Evolutionary conservation across 2,113 vertebrate genomes (phyloP), one percentile per base, ranked within the genome.

Genomic region (Cranoglanis bouderius): DNA sequence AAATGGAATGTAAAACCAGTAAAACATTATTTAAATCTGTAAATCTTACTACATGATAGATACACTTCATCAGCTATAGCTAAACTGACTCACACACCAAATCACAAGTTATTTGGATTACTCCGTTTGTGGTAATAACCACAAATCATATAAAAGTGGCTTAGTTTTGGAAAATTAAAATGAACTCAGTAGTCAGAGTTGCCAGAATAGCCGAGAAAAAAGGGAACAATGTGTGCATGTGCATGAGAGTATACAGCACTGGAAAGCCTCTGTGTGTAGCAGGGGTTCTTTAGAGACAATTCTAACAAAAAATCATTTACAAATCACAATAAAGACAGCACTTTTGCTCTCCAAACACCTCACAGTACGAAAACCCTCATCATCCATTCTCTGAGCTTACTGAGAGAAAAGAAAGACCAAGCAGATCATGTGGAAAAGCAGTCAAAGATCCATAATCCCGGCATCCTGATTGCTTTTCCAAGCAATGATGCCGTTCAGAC

Each of bases 371-470:
- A 91, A 61, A 51, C 21, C 72, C 61, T 9, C 32, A 75, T 80
- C 72, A 61, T 74, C 40, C 51, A 82, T 12, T 82, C 35, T 35
- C 40, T 81, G 21, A 57, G 49, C 43, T n/a, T 85, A 38, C 57
- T 32, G 51, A 88, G 83, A 43, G 51, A 55, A 72, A 85, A 75
- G n/a, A 72, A 82, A 77, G 29, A 72, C n/a, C 43, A 57, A 81
- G 88, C 51, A 63, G 32, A 49, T 18, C 12, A 38, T 59, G 88
- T 91, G 89, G 90, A 91, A 86, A 90, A 90, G 70, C 81, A 75
- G 85, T 90, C 85, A 29, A 78, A 43, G 43, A 35, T 83, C 85
- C 67, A 51, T 65, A 26, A 88, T 84, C 61, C 67, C 61, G 67
- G 84, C 82, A 75, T 85, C 55, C 84, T 53, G 5, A 26, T 77